Evolutionary conservation across 2,113 vertebrate genomes (phyloP), one percentile per base, ranked within the genome.

Genomic region (Parus major): DNA sequence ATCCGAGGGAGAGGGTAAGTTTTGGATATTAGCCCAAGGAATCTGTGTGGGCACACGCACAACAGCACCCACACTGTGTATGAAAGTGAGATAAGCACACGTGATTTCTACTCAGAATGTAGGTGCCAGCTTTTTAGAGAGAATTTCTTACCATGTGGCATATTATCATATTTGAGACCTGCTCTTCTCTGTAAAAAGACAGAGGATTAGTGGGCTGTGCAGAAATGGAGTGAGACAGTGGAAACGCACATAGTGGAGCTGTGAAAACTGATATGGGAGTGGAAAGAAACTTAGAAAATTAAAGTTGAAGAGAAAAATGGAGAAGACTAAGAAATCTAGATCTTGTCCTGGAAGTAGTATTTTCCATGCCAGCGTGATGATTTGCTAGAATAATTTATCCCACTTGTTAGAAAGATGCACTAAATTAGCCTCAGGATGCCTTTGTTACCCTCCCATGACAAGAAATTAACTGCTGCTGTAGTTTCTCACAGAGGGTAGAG

Each of bases 121-220:
- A 95, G 93, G 86, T 93, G 95, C 95, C 93, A 95, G 66, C 82
- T 90, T 96, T 96, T 90, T 61, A 91, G 57, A 93, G 86, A 96
- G 69, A 95, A 92, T 93, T 96, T 96, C 95, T 97, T 96, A 94
- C 94, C 94, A 95, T 97, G 96, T 97, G 95, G 90, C 96, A 82
- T 94, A 97, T 97, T 96, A 96, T 84, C 96, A 96, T 96, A 94
- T 96, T 90, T 0, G 57, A 97, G 95, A 96, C 95, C 94, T 94
- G 88, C 88, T 96, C 65, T 53, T 96, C 82, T 97, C 93, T 92
- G 88, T 92, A 93, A 93, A 96, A 93, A 96, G 92, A 97, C 86
- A 92, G 94, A 95, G 95, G 89, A 93, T 96, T 39, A 86, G 94
- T 96, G 93, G 94, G 94, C 77, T 95, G 91, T 95, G 94, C 73